These are phyloP conservation scores for Myrmophylax atrothorax DNA, from an alignment of 2,113 vertebrate species.

Conservation along the genomic window DNA sequence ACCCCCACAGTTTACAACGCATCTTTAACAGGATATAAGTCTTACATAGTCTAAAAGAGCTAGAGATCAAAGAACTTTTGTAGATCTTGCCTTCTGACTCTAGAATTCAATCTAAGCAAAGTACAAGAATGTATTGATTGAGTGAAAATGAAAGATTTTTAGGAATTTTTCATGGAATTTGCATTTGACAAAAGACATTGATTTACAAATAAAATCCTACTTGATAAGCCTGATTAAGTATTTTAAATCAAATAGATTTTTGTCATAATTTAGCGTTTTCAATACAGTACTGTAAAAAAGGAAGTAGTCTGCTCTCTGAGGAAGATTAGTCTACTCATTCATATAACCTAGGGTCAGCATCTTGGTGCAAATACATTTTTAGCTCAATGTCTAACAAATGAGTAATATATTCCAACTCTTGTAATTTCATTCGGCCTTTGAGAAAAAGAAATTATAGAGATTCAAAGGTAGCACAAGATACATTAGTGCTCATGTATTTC, in stretches of 20 bases:
- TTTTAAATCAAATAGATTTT: background rate
- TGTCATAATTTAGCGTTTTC: background rate
- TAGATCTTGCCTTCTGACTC: background rate
- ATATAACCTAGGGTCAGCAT: background rate
- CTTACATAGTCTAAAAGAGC: background rate
- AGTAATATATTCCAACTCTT: background rate
- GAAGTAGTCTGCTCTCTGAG: background rate
- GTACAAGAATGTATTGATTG: background rate
- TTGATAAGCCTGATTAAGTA: background rate
- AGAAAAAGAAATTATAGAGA: background rate
- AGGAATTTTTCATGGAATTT: background rate
- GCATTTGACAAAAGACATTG: background rate
- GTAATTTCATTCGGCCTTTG: background rate
- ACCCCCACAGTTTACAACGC: background rate
- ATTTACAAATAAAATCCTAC: background rate
- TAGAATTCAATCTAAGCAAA: background rate
- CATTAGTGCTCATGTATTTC: background rate
- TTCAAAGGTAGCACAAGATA: background rate
- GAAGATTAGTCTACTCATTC: background rate
- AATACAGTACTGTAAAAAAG: background rate
- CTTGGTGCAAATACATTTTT: background rate
- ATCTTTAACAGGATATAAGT: background rate
- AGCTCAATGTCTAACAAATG: background rate
- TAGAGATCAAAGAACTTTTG: background rate
- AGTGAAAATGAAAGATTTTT: background rate